Conservation (phyloP, 1,140 invertebrate genomes). For the Conus betulinus region DNA sequence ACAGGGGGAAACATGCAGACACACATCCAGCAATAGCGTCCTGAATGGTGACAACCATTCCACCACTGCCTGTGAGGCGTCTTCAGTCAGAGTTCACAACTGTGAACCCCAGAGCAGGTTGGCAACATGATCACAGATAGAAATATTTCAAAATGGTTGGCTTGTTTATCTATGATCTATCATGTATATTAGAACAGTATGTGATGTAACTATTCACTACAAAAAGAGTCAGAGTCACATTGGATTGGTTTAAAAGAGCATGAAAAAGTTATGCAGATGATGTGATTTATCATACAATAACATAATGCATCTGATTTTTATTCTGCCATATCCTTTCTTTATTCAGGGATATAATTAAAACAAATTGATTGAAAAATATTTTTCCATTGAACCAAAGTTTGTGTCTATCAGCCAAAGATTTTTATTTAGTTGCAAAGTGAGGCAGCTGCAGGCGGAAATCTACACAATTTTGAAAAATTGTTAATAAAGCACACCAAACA, state of each 20-base stretch:
- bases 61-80: not conserved
- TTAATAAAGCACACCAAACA: too few relatives aligned
- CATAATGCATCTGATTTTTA: not conserved
- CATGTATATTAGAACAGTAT: too few relatives aligned
- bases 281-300: not conserved
- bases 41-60: not conserved
- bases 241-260: not conserved
- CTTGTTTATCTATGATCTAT: too few relatives aligned
- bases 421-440: too few relatives aligned
- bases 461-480: too few relatives aligned
- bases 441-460: too few relatives aligned
- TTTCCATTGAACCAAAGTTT: too few relatives aligned
- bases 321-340: too few relatives aligned
- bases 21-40: constrained; percentile 14
- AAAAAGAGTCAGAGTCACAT: not conserved
- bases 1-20: not conserved
- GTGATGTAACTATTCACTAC: not conserved
- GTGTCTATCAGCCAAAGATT: too few relatives aligned
- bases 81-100: constrained; percentile 31
- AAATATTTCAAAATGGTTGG: not conserved
- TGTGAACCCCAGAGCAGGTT: constrained; percentile 41
- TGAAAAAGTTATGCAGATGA: not conserved
- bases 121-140: not conserved
- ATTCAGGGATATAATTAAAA: too few relatives aligned
- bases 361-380: too few relatives aligned